Conservation (phyloP, 2,888 invertebrate species). For the Lypha dubia region DNA sequence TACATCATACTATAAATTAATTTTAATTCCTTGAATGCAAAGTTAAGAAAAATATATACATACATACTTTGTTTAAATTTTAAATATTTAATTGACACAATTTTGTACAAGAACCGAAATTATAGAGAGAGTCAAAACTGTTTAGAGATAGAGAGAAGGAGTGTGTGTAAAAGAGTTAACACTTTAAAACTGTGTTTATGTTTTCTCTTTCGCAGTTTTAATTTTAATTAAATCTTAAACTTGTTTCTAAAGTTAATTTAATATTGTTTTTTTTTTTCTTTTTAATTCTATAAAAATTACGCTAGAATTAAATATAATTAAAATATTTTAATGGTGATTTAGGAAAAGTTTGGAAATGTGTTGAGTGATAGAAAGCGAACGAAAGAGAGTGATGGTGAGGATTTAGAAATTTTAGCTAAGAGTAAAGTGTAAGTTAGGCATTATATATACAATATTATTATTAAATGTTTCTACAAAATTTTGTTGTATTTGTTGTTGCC, state of each 20-base stretch:
- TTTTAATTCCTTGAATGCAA: slow-evolving; percentile 9
- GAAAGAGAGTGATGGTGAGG: not conserved
- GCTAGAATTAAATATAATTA: slow-evolving; percentile 29
- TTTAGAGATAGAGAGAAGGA: too few relatives aligned
- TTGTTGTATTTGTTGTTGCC: slow-evolving; percentile 36
- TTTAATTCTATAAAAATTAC: slow-evolving; percentile 28
- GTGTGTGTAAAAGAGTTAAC: slow-evolving; percentile 65
- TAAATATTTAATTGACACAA: slow-evolving; percentile 74
- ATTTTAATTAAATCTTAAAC: slow-evolving; percentile 38
- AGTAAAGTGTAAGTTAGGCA: slow-evolving; percentile 4
- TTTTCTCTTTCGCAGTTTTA: slow-evolving; percentile 59
- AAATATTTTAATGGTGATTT: slow-evolving; percentile 6
- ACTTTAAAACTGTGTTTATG: slow-evolving; percentile 67
- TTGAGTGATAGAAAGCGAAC: slow-evolving; percentile 3
- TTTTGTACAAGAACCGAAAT: slow-evolving; percentile 75
- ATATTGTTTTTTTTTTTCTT: too few relatives aligned
- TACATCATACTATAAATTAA: slow-evolving; percentile 25
- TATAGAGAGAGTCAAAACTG: slow-evolving; percentile 71
- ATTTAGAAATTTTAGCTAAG: not conserved
- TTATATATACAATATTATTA: slow-evolving; percentile 46
- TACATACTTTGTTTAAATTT: slow-evolving; percentile 42
- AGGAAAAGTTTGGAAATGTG: not conserved
- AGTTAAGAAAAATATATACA: slow-evolving; percentile 17
- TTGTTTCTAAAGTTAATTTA: slow-evolving; percentile 3
- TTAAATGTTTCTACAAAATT: slow-evolving; percentile 30